A percentile compares a stretch with the other conserved stretches of the same genome.
phyloP scores from a whole-genome alignment of 2,797 vertebrate species.

The Silurus lanzhouensis region DNA sequence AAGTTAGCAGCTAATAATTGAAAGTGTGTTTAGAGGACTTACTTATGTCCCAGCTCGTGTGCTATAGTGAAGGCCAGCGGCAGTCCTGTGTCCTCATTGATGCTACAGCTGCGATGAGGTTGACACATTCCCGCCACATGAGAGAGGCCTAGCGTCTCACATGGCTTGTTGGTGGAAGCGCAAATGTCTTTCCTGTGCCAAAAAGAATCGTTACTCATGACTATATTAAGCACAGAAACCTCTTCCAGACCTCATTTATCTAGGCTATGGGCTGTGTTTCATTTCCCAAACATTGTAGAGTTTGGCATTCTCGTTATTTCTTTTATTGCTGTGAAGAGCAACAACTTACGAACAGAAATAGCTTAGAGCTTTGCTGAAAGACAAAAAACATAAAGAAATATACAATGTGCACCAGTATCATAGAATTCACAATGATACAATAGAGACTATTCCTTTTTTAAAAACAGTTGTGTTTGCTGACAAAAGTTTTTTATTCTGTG shows the following conservation, averaged over 20 bases:
- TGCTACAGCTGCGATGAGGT: conserved; percentile 90
- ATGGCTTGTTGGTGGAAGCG: conserved; percentile 86
- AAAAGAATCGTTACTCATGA: conserved; percentile 14
- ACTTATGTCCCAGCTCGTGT: conserved; percentile 98
- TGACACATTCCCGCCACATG: conserved; percentile 97
- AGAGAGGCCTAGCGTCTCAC: conserved; percentile 94
- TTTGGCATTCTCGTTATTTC: background rate
- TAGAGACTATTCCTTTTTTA: background rate
- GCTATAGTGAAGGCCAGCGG: conserved; percentile 93
- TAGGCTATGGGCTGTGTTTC: background rate
- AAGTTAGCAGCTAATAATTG: background rate
- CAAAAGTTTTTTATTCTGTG: background rate
- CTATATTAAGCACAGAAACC: background rate
- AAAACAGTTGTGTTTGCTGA: background rate
- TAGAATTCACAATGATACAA: background rate
- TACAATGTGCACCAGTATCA: background rate
- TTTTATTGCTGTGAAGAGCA: background rate
- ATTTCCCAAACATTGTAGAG: background rate
- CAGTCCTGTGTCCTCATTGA: conserved; percentile 94
- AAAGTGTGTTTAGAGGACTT: conserved; percentile 53
- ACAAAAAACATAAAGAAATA: background rate
- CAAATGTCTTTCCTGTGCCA: conserved; percentile 92
- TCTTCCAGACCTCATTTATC: background rate
- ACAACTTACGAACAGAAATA: background rate
- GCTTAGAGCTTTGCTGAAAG: background rate